Evolutionary conservation across 2,113 vertebrate species (phyloP).

Genomic region (Cathartes aura): DNA sequence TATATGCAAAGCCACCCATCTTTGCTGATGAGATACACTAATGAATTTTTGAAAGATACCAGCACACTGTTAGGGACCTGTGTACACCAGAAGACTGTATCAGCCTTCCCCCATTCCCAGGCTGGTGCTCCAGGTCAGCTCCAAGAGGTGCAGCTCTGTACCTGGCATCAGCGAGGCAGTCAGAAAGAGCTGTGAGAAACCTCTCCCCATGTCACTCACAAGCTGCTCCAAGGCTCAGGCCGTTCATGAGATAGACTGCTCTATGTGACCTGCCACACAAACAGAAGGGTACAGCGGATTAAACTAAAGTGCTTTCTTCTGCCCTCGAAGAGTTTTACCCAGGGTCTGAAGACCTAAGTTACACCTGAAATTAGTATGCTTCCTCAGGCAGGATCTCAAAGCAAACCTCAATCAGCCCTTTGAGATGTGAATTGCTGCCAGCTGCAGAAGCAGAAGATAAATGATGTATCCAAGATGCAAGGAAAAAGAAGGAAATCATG

Average conservation of each 20-base stretch:
- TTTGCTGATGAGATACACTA: not conserved
- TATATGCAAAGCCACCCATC: not conserved
- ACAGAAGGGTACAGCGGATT: not conserved
- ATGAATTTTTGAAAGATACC: not conserved
- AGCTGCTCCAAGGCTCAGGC: not conserved
- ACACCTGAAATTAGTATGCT: not conserved
- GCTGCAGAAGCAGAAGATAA: not conserved
- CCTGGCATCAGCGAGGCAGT: accelerated
- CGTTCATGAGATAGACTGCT: accelerated
- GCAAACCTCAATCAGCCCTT: not conserved
- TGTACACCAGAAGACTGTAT: accelerated
- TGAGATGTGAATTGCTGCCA: not conserved
- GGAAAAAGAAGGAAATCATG: not conserved
- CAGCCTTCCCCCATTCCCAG: not conserved
- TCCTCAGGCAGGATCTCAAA: not conserved
- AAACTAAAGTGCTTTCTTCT: not conserved
- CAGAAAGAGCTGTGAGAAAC: not conserved
- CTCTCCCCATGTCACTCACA: accelerated
- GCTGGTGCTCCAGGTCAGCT: not conserved
- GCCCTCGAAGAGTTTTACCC: not conserved
- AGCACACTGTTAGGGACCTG: not conserved
- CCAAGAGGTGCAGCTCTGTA: not conserved
- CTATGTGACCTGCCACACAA: not conserved
- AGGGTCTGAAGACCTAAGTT: not conserved
- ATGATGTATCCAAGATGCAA: not conserved